Evolutionary conservation across 2,797 vertebrate genomes (phyloP), one percentile per base, ranked within the genome.

Genomic region (Euthynnus affinis): DNA sequence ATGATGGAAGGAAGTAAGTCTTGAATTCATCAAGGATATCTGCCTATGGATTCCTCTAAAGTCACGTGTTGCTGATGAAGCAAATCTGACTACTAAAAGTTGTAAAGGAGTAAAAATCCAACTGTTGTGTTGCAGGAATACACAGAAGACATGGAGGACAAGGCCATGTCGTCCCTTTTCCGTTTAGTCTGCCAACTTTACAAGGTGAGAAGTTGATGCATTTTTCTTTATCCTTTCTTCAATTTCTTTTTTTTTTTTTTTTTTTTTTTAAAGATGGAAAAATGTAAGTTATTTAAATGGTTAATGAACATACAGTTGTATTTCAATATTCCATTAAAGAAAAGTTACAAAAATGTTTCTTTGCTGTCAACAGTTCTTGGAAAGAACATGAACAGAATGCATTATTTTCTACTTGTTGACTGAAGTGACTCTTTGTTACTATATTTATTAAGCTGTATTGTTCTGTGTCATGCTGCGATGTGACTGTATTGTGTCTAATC

Each of bases 121-220:
- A 42, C 15, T 12, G 17, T 66, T 76, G 9, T 23, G 9, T 23
- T 66, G 9, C 86, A 92, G 95, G 87, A 93, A 59, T 93, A 94
- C 87, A 92, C 92, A 0, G 91, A 95, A 0, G 83, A 93, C 8
- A 84, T 90, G 9, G 88, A 95, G 81, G 82, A 65, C 3, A 88
- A 81, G 73, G 95, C 95, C 0, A 80, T 86, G 71, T 76, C 48
- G 0, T 93, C 95, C 0, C 96, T 98, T 51, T 95, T 98, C 77
- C 85, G 18, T 17, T 70, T 96, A 14, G 92, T 98, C 34, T 99
- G 97, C 68, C 85, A 79, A 2, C 76, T 95, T 40, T 98, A 98
- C 81, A 92, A 96, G 94, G 98, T 96, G 84, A 93, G 93, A 3
- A 70, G 12, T 42, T 14, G 1, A 3, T 13, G 23, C 5, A 3